Percentiles rank a stretch among this genome's conserved stretches.
phyloP scores from a whole-genome alignment of 2,113 vertebrate species.

The Gambusia holbrooki region DNA sequence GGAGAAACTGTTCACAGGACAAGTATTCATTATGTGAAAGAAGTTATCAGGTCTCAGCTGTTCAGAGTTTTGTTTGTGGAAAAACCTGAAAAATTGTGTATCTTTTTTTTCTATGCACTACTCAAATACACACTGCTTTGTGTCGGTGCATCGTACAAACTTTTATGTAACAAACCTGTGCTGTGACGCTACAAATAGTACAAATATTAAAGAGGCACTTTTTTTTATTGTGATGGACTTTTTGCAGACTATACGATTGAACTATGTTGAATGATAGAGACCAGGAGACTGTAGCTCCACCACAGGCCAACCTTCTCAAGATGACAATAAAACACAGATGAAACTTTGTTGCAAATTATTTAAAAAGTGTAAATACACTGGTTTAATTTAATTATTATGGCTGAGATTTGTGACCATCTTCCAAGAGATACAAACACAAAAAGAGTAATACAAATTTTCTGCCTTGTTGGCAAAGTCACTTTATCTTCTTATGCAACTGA shows the following conservation, averaged over 20 bases:
- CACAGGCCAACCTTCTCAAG: conserved; percentile 13
- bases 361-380: neutral
- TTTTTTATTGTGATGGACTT: neutral
- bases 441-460: neutral
- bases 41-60: too few species aligned
- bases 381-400: neutral
- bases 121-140: too few species aligned
- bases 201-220: neutral
- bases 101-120: too few species aligned
- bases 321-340: neutral
- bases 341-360: neutral
- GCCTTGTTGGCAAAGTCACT: conserved; percentile 1
- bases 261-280: conserved; percentile 23
- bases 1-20: too few species aligned
- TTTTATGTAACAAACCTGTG: too few species aligned
- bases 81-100: too few species aligned
- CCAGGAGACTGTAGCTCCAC: conserved; percentile 24
- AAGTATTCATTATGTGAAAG: too few species aligned
- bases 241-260: conserved; percentile 21
- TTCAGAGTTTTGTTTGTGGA: too few species aligned
- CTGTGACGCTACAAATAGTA: too few species aligned
- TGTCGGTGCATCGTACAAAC: too few species aligned
- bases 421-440: neutral
- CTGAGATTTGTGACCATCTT: neutral
- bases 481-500: neutral